A percentile compares a stretch with the other conserved stretches of the same genome.
phyloP scores from a whole-genome alignment of 2,888 invertebrate genomes.

The Timandra comae region DNA sequence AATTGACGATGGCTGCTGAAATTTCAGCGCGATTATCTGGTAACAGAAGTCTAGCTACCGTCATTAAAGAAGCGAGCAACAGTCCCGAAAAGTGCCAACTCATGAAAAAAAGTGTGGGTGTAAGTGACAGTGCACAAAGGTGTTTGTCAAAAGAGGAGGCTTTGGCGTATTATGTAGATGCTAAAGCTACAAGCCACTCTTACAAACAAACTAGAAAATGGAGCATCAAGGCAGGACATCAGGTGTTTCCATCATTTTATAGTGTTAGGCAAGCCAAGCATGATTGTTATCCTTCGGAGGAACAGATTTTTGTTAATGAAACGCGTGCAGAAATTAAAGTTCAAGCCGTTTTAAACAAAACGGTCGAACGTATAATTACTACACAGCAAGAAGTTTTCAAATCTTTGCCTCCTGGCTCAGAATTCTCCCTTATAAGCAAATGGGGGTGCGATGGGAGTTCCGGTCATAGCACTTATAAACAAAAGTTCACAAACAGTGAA shows the following conservation, averaged over 20 bases:
- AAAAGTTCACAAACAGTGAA: slow-evolving; percentile 7
- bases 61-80: slow-evolving; percentile 4
- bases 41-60: slow-evolving; percentile 2
- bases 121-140: slow-evolving; percentile 1
- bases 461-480: slow-evolving; percentile 12
- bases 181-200: slow-evolving; percentile 11
- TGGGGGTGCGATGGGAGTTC: slow-evolving; percentile 15
- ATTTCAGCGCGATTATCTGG: slow-evolving; percentile 3
- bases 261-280: slow-evolving; percentile 7
- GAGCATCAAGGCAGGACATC: slow-evolving; percentile 11
- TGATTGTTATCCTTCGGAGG: slow-evolving; percentile 6
- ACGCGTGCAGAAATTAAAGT: slow-evolving; percentile 9
- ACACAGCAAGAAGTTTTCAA: slow-evolving; percentile 3
- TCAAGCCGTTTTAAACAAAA: slow-evolving; percentile 9
- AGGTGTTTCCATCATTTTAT: slow-evolving; percentile 14
- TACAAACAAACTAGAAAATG: slow-evolving; percentile 15
- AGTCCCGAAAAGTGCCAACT: slow-evolving; percentile 5
- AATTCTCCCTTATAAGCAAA: slow-evolving; percentile 4
- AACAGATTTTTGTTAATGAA: slow-evolving; percentile 4
- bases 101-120: slow-evolving; percentile 1
- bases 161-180: slow-evolving; percentile 14
- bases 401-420: background rate
- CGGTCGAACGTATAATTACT: slow-evolving; percentile 6
- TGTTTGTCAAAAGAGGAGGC: slow-evolving; percentile 6
- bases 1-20: slow-evolving; percentile 1